These are phyloP conservation scores for Chaetodon trifascialis DNA, from an alignment of 2,113 vertebrate species.

Conservation along the genomic window DNA sequence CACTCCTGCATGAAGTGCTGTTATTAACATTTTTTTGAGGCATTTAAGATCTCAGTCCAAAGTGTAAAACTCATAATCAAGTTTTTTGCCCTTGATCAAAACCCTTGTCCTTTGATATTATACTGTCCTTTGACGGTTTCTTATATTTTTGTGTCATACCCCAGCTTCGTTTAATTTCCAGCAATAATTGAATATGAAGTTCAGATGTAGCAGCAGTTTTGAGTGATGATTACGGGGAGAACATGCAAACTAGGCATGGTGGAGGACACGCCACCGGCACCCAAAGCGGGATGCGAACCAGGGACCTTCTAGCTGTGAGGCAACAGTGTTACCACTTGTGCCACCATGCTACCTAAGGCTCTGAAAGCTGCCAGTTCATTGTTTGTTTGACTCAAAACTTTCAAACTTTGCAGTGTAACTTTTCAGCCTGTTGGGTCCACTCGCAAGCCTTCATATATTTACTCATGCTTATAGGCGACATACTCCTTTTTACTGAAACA, in stretches of 20 bases:
- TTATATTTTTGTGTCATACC: neutral
- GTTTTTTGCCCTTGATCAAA: neutral
- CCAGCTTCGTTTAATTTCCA: neutral
- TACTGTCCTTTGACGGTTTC: neutral
- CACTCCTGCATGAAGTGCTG: neutral
- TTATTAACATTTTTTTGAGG: neutral
- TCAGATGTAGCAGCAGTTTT: neutral
- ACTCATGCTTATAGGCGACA: neutral
- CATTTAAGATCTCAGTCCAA: neutral
- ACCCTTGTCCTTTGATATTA: neutral
- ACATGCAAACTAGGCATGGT: too few relatives aligned
- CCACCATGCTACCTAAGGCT: too few relatives aligned
- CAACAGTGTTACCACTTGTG: too few relatives aligned
- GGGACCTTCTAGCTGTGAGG: too few relatives aligned
- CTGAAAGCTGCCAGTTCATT: neutral
- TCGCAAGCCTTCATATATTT: neutral
- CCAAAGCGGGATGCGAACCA: too few relatives aligned
- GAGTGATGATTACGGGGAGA: too few relatives aligned
- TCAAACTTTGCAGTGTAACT: neutral
- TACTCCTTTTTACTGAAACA: neutral
- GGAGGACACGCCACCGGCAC: too few relatives aligned
- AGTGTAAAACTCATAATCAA: neutral
- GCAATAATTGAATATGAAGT: neutral
- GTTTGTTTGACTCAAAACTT: neutral
- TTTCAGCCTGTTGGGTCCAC: neutral